Evolutionary conservation across 1,140 invertebrate genomes (phyloP).

Genomic region (Drosophila baimaii): DNA sequence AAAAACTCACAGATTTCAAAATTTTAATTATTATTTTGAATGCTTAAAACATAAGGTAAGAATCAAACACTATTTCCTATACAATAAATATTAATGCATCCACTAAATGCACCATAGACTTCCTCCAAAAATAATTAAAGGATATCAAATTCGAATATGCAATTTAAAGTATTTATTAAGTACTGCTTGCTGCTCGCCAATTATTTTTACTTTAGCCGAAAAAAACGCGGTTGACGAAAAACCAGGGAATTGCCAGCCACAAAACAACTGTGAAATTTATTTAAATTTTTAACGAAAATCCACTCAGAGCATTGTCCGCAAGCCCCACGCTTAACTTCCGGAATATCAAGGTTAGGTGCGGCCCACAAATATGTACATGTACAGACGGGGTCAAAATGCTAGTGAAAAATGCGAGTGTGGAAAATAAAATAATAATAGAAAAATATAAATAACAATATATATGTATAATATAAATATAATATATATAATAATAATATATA

Average conservation of each 20-base stretch:
- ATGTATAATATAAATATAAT: too few relatives aligned
- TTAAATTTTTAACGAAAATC: conserved; percentile 74
- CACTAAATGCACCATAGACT: background rate
- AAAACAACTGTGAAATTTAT: conserved; percentile 45
- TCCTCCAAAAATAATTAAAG: background rate
- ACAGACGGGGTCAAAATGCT: background rate
- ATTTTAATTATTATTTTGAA: too few relatives aligned
- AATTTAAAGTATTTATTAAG: conserved; percentile 16
- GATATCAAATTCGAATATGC: background rate
- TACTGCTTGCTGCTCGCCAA: conserved; percentile 15
- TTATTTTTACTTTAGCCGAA: conserved; percentile 24
- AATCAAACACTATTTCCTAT: too few relatives aligned
- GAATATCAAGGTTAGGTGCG: conserved; percentile 22
- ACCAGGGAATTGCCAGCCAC: conserved; percentile 32
- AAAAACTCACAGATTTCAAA: too few relatives aligned
- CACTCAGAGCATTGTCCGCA: conserved; percentile 54
- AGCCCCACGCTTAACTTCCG: conserved; percentile 4
- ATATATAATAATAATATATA: too few relatives aligned
- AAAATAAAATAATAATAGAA: background rate
- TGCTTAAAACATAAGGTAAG: too few relatives aligned
- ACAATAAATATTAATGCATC: background rate
- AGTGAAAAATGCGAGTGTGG: background rate
- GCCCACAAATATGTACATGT: conserved; percentile 5
- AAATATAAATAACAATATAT: background rate
- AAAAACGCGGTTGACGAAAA: conserved; percentile 16